phyloP scores from a whole-genome alignment of 2,797 vertebrate genomes.

The Liparis tanakae region DNA sequence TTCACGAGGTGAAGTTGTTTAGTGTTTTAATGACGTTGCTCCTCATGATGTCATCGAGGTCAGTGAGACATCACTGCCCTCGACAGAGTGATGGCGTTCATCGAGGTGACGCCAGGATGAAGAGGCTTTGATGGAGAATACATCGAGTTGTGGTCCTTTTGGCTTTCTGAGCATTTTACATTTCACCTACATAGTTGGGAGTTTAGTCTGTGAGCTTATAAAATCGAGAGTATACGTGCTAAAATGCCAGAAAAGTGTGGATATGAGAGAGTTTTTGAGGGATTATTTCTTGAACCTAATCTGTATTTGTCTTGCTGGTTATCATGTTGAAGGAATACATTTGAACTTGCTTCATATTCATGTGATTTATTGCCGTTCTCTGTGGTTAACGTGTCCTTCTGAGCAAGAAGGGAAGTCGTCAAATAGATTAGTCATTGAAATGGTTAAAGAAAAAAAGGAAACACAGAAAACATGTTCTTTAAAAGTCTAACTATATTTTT shows the following conservation, averaged over 20 bases:
- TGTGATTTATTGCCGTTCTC: neutral
- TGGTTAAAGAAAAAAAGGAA: neutral
- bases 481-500: neutral
- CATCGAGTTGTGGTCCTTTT: neutral
- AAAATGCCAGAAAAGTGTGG: neutral
- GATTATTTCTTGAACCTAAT: neutral
- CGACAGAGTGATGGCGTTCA: slow-evolving; percentile 6
- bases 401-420: neutral
- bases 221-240: neutral
- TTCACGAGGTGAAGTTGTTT: too few species aligned
- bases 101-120: neutral
- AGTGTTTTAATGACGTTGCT: too few species aligned
- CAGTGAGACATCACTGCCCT: slow-evolving; percentile 5
- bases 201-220: too few species aligned
- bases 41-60: slow-evolving; percentile 2
- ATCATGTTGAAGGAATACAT: neutral
- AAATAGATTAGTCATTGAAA: neutral
- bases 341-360: neutral
- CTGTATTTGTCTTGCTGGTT: neutral
- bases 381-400: neutral
- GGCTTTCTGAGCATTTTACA: neutral
- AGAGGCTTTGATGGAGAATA: neutral
- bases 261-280: neutral
- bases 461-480: neutral
- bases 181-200: neutral